Evolutionary conservation across 1,140 invertebrate species (phyloP), one percentile per base, ranked within the genome.

Genomic region (Anthonomus grandis): DNA sequence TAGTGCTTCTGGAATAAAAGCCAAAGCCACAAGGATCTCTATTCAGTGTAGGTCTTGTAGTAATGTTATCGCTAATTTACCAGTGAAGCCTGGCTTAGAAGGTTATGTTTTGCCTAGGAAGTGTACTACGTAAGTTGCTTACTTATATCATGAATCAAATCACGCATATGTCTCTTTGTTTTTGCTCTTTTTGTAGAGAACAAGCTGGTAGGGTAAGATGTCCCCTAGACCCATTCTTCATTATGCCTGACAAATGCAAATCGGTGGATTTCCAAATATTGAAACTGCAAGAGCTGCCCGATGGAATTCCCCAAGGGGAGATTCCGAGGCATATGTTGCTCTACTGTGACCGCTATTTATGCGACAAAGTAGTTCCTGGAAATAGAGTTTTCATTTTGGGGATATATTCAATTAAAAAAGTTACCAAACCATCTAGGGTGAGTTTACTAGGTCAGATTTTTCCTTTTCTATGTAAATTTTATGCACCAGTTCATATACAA

Each of bases 191-290:
- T 74, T 70, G 24, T 71, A 93, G 90, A 10, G 93, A 95, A 71
- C 92, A 95, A 79, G 86, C 90, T 59, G 92, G 90, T 52, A 77
- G 87, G 44, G 84, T 86, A 5, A 93, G 93, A 66, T 99, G 97
- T 75, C 96, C 97, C 2, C 70, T 99, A 18, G 97, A 99, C 79
- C 97, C 97, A 3, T 99, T 93, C 72, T 97, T 96, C 70, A 97
- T 99, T 59, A 86, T 90, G 74, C 95, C 97, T 19, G 97, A 99
- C 69, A 97, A 97, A 74, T 98, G 96, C 71, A 82, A 86, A 62
- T 99, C 97, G 75, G 90, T 98, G 3, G 97, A 99, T 77, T 98
- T 93, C 72, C 83, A 91, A 84, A 81, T 86, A 0, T 66, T 91
- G 0, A 99, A 98, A 74, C 74, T 99, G 9, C 97, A 99, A 83